Evolutionary conservation across 2,113 vertebrate species (phyloP).

Genomic region (Tychaedon coryphoeus): DNA sequence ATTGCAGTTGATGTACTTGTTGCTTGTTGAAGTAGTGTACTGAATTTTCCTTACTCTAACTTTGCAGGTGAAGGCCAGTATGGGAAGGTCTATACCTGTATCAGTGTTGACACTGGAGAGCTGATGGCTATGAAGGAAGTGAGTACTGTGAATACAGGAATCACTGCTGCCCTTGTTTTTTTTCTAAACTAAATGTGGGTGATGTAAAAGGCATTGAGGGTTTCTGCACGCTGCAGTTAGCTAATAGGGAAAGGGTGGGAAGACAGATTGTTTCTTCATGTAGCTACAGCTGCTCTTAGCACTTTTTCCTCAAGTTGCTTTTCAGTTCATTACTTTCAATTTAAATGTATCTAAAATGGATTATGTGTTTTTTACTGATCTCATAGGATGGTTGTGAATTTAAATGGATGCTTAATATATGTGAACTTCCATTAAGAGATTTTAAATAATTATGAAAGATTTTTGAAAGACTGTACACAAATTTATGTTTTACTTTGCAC

Average conservation of each 20-base stretch:
- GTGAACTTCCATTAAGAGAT: not conserved
- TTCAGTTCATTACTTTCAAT: not conserved
- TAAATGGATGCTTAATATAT: not conserved
- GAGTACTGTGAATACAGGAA: constrained; percentile 16
- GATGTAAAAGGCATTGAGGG: not conserved
- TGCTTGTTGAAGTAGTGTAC: not conserved
- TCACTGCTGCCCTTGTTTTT: not conserved
- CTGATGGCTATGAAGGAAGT: constrained; percentile 99
- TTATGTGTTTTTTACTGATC: not conserved
- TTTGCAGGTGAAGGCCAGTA: constrained; percentile 94
- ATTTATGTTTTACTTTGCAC: not conserved
- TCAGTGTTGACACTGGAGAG: constrained; percentile 97
- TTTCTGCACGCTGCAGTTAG: not conserved
- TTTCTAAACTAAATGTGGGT: not conserved
- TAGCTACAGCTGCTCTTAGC: not conserved
- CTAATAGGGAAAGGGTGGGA: not conserved
- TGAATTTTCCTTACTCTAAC: not conserved
- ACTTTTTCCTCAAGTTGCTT: not conserved
- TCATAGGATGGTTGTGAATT: not conserved
- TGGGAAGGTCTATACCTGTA: constrained; percentile 98
- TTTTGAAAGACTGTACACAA: not conserved
- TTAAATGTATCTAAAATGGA: not conserved
- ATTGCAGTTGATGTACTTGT: not conserved
- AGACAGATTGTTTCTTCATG: not conserved
- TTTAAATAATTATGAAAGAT: not conserved